Base-by-base conservation (phyloP, 2,797 vertebrate species). In the Platalea minor region DNA sequence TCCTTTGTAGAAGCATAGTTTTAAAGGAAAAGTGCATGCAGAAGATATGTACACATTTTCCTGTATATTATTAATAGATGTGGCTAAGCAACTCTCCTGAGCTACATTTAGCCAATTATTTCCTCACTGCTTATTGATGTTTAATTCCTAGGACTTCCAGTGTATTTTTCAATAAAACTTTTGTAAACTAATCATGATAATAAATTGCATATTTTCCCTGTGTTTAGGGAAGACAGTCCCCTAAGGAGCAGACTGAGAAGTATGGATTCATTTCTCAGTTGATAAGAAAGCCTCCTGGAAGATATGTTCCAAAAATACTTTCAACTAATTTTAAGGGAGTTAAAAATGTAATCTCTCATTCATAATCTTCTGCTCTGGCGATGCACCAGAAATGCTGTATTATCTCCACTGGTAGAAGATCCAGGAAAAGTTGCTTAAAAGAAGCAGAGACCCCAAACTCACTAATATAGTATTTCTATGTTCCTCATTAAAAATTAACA, bases 151-250 rank as follows among this genome's bases (percentile, higher is more conserved):
- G 29, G n/a, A 54, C 25, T 94, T 92, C 45, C 53, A 87, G 79
- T 84, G 37, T 75, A 81, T 89, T 93, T 97, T 93, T 96, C 78
- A 94, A 95, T 92, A 93, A 92, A 95, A 85, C 28, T 68, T 88
- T 85, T 54, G 41, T 85, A 85, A 91, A 83, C 31, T 90, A 92
- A 56, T 87, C 11, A 59, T 72, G 43, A 48, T 74, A 95, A 95
- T 83, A 94, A 96, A 89, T 41, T 73, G 41, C 23, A 61, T 37
- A 6, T 26, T 57, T 86, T 89, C 39, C 19, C 57, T 91, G 25
- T 48, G 18, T 81, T 90, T 83, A 78, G 54, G 59, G 78, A 87
- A 72, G 54, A 18, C 13, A 67, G 68, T 88, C 68, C 70, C 67
- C 18, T 51, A 65, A 95, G 65, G 65, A 88, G 8, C 43, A 46